Percentiles rank a stretch among this genome's conserved stretches.
phyloP scores from a whole-genome alignment of 2,888 invertebrate species.

The Palloptera scutellata region DNA sequence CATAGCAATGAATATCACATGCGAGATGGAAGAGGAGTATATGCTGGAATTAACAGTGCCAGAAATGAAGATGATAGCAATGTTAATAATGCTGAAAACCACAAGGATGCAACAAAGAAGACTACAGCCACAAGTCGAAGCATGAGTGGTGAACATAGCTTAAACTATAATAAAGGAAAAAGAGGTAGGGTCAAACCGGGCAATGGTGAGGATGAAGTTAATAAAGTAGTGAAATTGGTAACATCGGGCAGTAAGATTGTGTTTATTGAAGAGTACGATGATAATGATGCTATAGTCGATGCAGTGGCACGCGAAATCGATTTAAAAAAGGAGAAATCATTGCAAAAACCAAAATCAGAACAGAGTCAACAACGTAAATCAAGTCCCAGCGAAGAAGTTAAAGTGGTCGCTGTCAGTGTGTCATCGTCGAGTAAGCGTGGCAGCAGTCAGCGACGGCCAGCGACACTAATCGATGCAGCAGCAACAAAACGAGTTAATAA shows the following conservation, averaged over 20 bases:
- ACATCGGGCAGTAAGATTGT: slow-evolving; percentile 61
- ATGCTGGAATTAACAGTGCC: slow-evolving; percentile 24
- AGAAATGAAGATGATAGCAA: slow-evolving; percentile 45
- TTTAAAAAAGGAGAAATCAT: slow-evolving; percentile 37
- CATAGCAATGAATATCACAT: slow-evolving; percentile 45
- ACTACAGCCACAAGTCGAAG: neutral
- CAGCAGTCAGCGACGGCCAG: neutral
- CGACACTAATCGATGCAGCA: neutral
- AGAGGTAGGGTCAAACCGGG: slow-evolving; percentile 29
- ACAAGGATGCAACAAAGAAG: slow-evolving; percentile 1
- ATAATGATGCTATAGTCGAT: slow-evolving; percentile 44
- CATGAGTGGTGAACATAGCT: slow-evolving; percentile 40
- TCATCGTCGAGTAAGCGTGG: slow-evolving; percentile 58
- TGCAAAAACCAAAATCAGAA: slow-evolving; percentile 52
- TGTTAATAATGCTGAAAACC: slow-evolving; percentile 33
- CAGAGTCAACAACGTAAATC: slow-evolving; percentile 21
- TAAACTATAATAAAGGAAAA: slow-evolving; percentile 44
- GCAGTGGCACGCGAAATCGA: slow-evolving; percentile 42
- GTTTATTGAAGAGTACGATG: slow-evolving; percentile 52
- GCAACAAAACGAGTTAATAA: slow-evolving; percentile 20
- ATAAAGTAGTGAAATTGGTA: slow-evolving; percentile 56
- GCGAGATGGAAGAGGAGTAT: slow-evolving; percentile 29
- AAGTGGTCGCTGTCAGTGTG: slow-evolving; percentile 67
- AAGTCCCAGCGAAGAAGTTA: slow-evolving; percentile 52
- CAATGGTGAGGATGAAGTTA: slow-evolving; percentile 38